These are phyloP conservation scores for Anoplius nigerrimus DNA, from an alignment of 2,888 invertebrate species.

Conservation along the genomic window DNA sequence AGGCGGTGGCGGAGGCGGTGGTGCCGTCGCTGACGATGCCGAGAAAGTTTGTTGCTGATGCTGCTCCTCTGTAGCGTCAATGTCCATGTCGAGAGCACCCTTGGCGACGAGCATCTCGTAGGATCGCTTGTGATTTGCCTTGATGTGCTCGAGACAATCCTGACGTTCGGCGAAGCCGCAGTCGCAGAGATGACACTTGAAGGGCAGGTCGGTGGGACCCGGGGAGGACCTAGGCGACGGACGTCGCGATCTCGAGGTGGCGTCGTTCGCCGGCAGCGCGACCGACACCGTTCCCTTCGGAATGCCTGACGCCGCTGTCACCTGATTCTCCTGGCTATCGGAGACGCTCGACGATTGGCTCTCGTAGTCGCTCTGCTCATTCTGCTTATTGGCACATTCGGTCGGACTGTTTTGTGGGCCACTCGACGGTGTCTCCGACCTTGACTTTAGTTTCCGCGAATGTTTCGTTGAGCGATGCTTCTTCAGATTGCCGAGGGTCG, in stretches of 20 bases:
- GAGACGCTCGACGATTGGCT: slow-evolving; percentile 69
- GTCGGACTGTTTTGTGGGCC: slow-evolving; percentile 62
- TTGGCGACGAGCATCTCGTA: slow-evolving; percentile 89
- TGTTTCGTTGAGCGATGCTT: slow-evolving; percentile 87
- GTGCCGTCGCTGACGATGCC: too few relatives aligned
- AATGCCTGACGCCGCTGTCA: slow-evolving; percentile 23
- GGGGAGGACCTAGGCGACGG: slow-evolving; percentile 69
- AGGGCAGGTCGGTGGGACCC: slow-evolving; percentile 82
- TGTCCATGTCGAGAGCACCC: slow-evolving; percentile 83
- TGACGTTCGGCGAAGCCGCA: slow-evolving; percentile 87
- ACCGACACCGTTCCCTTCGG: slow-evolving; percentile 34
- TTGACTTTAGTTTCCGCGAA: slow-evolving; percentile 75
- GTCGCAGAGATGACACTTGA: slow-evolving; percentile 95
- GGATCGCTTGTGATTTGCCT: slow-evolving; percentile 84
- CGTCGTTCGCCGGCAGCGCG: slow-evolving; percentile 36
- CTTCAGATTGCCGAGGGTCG: slow-evolving; percentile 86
- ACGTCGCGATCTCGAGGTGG: slow-evolving; percentile 57
- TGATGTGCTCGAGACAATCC: slow-evolving; percentile 89
- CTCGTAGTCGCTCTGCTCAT: slow-evolving; percentile 71
- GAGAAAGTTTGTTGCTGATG: slow-evolving; percentile 41
- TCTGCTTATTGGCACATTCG: slow-evolving; percentile 58
- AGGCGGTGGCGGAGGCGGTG: slow-evolving; percentile 33
- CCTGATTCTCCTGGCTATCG: slow-evolving; percentile 55
- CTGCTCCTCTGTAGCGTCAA: slow-evolving; percentile 75
- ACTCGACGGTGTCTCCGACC: slow-evolving; percentile 69